Evolutionary conservation across 2,113 vertebrate species (phyloP).

Genomic region (Cyanoderma ruficeps): DNA sequence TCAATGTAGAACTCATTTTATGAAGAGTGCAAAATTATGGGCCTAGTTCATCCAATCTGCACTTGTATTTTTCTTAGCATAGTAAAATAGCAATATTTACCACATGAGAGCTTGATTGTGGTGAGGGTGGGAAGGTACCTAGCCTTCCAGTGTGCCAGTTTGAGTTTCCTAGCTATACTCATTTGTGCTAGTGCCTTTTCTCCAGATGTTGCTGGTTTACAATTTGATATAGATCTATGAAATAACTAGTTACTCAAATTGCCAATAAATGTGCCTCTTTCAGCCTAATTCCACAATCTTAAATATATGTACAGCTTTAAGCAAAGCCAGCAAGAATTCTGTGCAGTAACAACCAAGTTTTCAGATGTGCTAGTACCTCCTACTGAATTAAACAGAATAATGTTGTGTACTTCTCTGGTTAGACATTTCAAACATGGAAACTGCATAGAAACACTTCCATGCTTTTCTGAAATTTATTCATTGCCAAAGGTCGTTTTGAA

Average conservation of each 20-base stretch:
- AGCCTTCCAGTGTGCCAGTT: not conserved
- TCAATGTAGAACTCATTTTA: not conserved
- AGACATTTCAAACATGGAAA: not conserved
- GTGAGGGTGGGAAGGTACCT: not conserved
- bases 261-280: not conserved
- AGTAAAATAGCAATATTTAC: not conserved
- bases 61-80: not conserved
- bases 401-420: not conserved
- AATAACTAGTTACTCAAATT: not conserved
- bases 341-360: not conserved
- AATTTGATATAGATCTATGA: not conserved
- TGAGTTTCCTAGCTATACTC: not conserved
- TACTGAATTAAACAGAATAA: not conserved
- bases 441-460: not conserved
- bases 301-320: not conserved
- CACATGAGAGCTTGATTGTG: not conserved
- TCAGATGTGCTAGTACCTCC: not conserved
- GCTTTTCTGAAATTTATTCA: slow-evolving; percentile 24
- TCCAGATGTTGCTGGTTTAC: not conserved
- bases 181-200: not conserved
- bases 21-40: not conserved
- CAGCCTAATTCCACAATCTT: not conserved
- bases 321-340: slow-evolving; percentile 3
- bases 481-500: slow-evolving; percentile 1
- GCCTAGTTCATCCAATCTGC: not conserved